Percentiles rank a stretch among this genome's conserved stretches.
phyloP scores from a whole-genome alignment of 2,797 vertebrate genomes.

The Gastrophryne carolinensis region DNA sequence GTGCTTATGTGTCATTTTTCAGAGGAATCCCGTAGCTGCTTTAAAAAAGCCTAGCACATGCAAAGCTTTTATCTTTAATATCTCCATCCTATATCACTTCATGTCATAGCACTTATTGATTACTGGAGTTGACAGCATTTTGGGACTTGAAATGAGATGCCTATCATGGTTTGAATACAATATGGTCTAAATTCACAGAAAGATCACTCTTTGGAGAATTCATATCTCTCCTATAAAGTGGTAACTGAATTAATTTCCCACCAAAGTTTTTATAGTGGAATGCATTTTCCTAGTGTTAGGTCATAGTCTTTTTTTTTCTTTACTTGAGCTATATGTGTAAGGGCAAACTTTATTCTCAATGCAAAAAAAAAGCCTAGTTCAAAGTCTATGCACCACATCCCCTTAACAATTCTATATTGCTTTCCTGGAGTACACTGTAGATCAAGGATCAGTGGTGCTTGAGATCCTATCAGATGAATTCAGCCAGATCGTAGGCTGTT shows the following conservation, averaged over 20 bases:
- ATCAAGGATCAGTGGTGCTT: too few relatives aligned
- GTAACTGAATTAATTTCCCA: slow-evolving; percentile 26
- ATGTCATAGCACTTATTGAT: slow-evolving; percentile 51
- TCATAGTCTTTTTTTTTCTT: slow-evolving; percentile 17
- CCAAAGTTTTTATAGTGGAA: slow-evolving; percentile 17
- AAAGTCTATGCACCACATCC: too few relatives aligned
- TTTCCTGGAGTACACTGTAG: too few relatives aligned
- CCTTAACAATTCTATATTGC: too few relatives aligned
- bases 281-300: slow-evolving; percentile 9
- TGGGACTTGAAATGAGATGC: slow-evolving; percentile 40
- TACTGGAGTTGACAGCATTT: slow-evolving; percentile 42
- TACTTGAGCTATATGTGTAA: slow-evolving; percentile 2
- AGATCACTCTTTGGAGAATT: slow-evolving; percentile 34
- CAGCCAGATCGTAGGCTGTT: too few relatives aligned
- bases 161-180: slow-evolving; percentile 41
- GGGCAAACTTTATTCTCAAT: not conserved
- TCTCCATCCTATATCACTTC: slow-evolving; percentile 30
- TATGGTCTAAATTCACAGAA: slow-evolving; percentile 30
- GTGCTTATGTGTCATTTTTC: slow-evolving; percentile 45
- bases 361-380: not conserved
- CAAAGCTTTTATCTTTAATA: slow-evolving; percentile 53
- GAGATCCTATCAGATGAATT: too few relatives aligned
- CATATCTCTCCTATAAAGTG: slow-evolving; percentile 32
- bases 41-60: slow-evolving; percentile 41
- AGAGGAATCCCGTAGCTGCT: slow-evolving; percentile 32